Percentiles rank a stretch among this genome's conserved stretches.
These are phyloP conservation scores for Sinelater perroti DNA, from an alignment of 2,888 invertebrate species.

Conservation along the genomic window DNA sequence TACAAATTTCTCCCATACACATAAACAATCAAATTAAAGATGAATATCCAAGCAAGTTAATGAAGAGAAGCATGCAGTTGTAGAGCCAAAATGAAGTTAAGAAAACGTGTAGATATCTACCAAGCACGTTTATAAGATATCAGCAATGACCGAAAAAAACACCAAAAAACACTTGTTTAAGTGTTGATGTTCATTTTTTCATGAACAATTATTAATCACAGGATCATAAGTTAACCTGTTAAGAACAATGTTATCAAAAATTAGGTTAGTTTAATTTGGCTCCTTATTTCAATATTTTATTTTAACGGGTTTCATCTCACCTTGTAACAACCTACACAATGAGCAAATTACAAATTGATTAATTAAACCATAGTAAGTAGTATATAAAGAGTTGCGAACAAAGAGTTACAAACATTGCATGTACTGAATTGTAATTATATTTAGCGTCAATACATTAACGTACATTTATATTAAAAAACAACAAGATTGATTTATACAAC, in stretches of 20 bases:
- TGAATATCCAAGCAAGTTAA: too few relatives aligned
- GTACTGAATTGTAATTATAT: slow-evolving; percentile 56
- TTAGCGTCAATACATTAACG: slow-evolving; percentile 59
- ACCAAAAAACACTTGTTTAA: too few relatives aligned
- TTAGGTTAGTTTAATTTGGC: slow-evolving; percentile 10
- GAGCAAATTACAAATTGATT: slow-evolving; percentile 30
- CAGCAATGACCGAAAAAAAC: too few relatives aligned
- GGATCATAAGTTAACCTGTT: too few relatives aligned
- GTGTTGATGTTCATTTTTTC: too few relatives aligned
- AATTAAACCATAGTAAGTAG: slow-evolving; percentile 18
- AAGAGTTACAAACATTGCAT: slow-evolving; percentile 34
- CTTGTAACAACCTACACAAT: slow-evolving; percentile 30
- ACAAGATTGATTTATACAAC: slow-evolving; percentile 58
- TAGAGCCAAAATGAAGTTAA: too few relatives aligned
- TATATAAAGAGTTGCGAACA: slow-evolving; percentile 31
- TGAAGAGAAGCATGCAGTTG: too few relatives aligned
- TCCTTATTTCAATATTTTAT: slow-evolving; percentile 14
- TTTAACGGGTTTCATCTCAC: slow-evolving; percentile 21
- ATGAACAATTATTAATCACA: slow-evolving; percentile 6
- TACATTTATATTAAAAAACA: slow-evolving; percentile 60
- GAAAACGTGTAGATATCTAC: too few relatives aligned
- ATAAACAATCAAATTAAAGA: too few relatives aligned
- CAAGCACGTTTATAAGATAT: too few relatives aligned
- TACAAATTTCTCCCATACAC: too few relatives aligned
- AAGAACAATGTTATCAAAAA: slow-evolving; percentile 11